A percentile compares a stretch with the other conserved stretches of the same genome.
Evolutionary conservation across 1,140 invertebrate species (phyloP).

Genomic region (Drosophila pectinifera): DNA sequence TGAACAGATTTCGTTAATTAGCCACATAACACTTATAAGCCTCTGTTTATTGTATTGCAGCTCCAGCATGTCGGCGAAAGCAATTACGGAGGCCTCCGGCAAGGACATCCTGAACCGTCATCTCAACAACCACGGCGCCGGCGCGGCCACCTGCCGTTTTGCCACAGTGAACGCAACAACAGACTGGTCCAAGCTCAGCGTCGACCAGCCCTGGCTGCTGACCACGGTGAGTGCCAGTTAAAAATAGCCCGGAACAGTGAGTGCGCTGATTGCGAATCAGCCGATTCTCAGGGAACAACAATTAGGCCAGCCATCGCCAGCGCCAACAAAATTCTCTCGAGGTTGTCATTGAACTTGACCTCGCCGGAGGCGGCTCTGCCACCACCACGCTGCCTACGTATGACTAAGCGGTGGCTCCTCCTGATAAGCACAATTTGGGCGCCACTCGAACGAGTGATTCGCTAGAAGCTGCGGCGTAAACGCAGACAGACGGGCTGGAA

Average conservation of each 20-base stretch:
- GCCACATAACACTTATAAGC: neutral
- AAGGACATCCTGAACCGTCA: slow-evolving; percentile 96
- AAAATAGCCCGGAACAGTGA: slow-evolving; percentile 39
- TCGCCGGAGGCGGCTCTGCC: neutral
- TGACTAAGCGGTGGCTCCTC: slow-evolving; percentile 38
- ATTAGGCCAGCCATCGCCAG: slow-evolving; percentile 23
- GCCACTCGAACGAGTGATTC: slow-evolving; percentile 32
- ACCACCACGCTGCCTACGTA: slow-evolving; percentile 33
- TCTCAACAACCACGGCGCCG: slow-evolving; percentile 89
- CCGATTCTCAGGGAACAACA: slow-evolving; percentile 25
- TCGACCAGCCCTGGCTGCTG: slow-evolving; percentile 94
- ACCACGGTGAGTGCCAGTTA: slow-evolving; percentile 87
- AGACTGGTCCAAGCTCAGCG: slow-evolving; percentile 91
- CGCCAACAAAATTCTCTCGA: slow-evolving; percentile 19
- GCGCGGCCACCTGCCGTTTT: slow-evolving; percentile 92
- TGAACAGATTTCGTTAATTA: slow-evolving; percentile 8
- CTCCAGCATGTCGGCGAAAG: slow-evolving; percentile 97
- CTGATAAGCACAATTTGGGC: slow-evolving; percentile 46
- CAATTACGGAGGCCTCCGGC: slow-evolving; percentile 97
- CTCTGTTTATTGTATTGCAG: slow-evolving; percentile 21
- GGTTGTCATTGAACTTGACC: slow-evolving; percentile 77
- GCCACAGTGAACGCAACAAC: slow-evolving; percentile 92
- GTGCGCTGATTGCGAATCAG: slow-evolving; percentile 29
- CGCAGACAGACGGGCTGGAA: slow-evolving; percentile 18
- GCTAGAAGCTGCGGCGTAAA: slow-evolving; percentile 7